Evolutionary conservation across 2,797 vertebrate genomes (phyloP), one percentile per base, ranked within the genome.

Genomic region (Alosa sapidissima): DNA sequence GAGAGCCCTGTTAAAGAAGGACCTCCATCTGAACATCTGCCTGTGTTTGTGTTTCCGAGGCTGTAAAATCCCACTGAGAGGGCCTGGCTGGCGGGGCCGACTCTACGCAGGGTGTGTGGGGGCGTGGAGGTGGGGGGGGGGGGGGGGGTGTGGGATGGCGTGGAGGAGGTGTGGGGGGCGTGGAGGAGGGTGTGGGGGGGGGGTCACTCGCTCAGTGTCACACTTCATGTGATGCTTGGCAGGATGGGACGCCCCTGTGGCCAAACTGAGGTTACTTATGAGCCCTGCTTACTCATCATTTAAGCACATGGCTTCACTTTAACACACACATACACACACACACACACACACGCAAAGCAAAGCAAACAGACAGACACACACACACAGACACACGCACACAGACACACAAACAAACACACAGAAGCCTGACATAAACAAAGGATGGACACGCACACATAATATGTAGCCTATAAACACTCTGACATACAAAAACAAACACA

Each of bases 21-120:
- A 13, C 33, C 2, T 4, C 1, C 65, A 72, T 36, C 65, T 72
- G 78, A 82, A 89, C 92, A 94, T 93, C 92, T 93, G 93, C 87
- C 91, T 55, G 87, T 92, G 92, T 93, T 94, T 94, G 91, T 89
- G 90, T 93, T 93, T 91, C 90, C 91, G 88, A 62, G 88, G 90
- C 91, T 89, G 84, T 93, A 93, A 92, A 93, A 88, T 5, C 24
- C 62, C 10, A 41, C 62, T 68, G 28, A 72, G 11, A 14, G 65
- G 28, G 65, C 9, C 36, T 72, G 1, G 28, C 33, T 2, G 65
- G 28, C 13, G 65, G 10, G 65, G 33, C 1, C 14, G n/a, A 11
- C n/a, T 65, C 16, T 16, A 5, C 14, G 55, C 5, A 14, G 55
- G 55, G 55, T 58, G 2, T 10, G 52, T 54, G 52, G 41, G 41